Percentiles rank a stretch among this genome's conserved stretches.
Evolutionary conservation across 1,140 invertebrate genomes (phyloP).

Genomic region (Drosophila sechellia): DNA sequence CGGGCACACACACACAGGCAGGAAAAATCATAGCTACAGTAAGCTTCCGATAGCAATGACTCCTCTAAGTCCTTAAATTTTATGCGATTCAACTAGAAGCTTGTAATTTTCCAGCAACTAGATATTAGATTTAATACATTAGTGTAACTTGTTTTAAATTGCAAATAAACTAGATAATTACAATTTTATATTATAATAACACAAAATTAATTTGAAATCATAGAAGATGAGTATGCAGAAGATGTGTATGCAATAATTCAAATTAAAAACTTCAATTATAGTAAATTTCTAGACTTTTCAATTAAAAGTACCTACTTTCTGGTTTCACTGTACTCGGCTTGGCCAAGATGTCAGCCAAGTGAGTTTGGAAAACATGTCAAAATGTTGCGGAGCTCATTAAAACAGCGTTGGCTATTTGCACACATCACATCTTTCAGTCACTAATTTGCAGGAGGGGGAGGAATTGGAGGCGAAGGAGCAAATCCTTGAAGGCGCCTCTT

Average conservation of each 20-base stretch:
- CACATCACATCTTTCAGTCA: conserved; percentile 14
- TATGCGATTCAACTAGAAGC: no score
- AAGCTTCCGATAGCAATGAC: not conserved
- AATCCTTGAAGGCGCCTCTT: conserved; percentile 7
- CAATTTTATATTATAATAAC: no score
- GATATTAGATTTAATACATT: no score
- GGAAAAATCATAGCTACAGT: conserved; percentile 14
- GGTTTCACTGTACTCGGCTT: conserved; percentile 21
- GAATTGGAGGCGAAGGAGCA: not conserved
- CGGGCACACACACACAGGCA: not conserved
- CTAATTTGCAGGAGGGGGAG: conserved; percentile 18
- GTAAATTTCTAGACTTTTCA: no score
- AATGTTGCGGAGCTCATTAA: conserved; percentile 68
- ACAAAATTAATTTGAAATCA: no score
- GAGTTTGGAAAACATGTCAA: conserved; percentile 50
- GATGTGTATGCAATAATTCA: no score
- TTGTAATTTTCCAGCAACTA: no score
- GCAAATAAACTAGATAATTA: no score
- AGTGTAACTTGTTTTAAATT: no score
- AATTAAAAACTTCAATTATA: no score
- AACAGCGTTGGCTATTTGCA: conserved; percentile 57
- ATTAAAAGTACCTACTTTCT: not conserved
- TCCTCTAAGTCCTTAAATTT: no score
- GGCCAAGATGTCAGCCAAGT: conserved; percentile 9
- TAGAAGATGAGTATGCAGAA: no score